A percentile compares a stretch with the other conserved stretches of the same genome.
Conservation (phyloP, 2,113 vertebrate species). For the Sylvilagus bachmani region DNA sequence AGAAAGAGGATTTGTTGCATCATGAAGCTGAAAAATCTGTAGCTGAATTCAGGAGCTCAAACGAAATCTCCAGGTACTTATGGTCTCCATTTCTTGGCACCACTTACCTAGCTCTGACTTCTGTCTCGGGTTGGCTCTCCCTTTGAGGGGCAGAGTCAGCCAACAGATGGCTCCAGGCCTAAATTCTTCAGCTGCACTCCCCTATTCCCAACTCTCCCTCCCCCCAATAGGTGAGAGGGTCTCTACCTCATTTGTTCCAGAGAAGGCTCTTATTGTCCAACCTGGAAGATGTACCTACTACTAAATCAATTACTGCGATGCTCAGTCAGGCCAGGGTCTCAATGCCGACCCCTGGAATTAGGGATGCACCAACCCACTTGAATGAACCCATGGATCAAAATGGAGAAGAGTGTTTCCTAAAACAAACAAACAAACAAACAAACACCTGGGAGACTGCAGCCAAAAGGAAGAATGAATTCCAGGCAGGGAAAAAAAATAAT, state of each 20-base stretch:
- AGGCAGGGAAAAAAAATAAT: not conserved
- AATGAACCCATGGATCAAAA: not conserved
- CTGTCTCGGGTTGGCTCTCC: not conserved
- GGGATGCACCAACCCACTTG: not conserved
- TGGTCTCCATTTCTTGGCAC: constrained; percentile 15
- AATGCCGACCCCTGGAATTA: not conserved
- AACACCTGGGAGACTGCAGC: not conserved
- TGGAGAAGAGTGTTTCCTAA: not conserved
- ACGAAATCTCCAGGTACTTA: constrained; percentile 11
- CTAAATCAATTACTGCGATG: constrained; percentile 6
- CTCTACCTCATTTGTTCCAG: not conserved
- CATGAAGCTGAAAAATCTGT: not conserved
- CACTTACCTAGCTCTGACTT: not conserved
- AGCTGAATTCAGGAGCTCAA: constrained; percentile 12
- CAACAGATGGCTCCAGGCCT: not conserved
- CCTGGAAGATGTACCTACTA: not conserved
- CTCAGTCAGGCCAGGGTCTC: not conserved
- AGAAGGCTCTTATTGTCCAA: not conserved
- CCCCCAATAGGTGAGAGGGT: not conserved
- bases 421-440: not conserved
- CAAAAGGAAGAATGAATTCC: not conserved
- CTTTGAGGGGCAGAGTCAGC: not conserved
- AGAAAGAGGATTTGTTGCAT: not conserved
- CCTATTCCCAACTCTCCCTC: not conserved
- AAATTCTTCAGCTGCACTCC: not conserved